Percentiles rank a stretch among this genome's conserved stretches.
Evolutionary conservation across 2,113 vertebrate species (phyloP).

Genomic region (Mesoclemmys tuberculata): DNA sequence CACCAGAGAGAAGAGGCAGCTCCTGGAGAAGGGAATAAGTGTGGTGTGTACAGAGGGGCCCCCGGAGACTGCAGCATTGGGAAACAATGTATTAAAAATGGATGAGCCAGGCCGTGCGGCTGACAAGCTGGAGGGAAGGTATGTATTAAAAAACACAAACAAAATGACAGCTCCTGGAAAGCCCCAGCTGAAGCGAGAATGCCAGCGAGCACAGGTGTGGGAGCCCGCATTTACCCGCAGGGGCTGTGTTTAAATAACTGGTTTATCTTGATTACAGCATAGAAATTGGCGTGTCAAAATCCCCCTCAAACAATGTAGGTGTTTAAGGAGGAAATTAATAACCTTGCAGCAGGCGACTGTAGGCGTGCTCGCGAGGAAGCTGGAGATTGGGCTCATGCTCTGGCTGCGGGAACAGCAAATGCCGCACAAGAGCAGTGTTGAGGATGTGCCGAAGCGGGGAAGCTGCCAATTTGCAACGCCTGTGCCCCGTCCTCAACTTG

Average conservation of each 20-base stretch:
- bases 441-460: neutral
- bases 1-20: neutral
- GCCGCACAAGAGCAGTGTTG: neutral
- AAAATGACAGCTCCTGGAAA: neutral
- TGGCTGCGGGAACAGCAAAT: neutral
- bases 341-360: neutral
- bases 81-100: neutral
- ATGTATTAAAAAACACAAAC: neutral
- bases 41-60: neutral
- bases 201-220: neutral
- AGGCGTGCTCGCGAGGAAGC: neutral
- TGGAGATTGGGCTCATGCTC: neutral
- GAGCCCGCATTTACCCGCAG: neutral
- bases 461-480: neutral
- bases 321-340: conserved; percentile 25
- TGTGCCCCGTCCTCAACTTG: neutral
- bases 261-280: conserved; percentile 56
- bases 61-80: neutral
- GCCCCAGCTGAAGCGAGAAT: neutral
- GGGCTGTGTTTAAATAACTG: conserved; percentile 52
- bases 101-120: neutral
- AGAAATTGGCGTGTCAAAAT: conserved; percentile 53
- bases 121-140: neutral
- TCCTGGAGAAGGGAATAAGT: neutral
- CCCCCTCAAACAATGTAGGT: conserved; percentile 14